Percentiles rank a stretch among this genome's conserved stretches.
Conservation (phyloP, 37 sponge, comb jelly and placozoan species). For the Chondrosia reniformis region DNA sequence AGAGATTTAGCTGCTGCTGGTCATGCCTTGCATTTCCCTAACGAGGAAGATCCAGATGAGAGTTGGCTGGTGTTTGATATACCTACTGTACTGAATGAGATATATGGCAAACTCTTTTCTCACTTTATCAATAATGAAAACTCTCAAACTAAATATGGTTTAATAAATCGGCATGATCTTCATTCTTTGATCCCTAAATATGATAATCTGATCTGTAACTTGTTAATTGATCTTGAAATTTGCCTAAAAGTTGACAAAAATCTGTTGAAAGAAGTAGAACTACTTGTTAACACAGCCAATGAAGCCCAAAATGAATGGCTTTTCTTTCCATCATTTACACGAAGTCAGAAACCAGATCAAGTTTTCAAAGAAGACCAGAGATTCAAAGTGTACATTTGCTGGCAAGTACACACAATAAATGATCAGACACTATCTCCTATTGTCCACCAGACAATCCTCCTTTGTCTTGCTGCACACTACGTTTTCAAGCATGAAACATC, state of each 20-base stretch:
- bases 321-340: neutral
- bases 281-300: neutral
- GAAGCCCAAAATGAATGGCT: neutral
- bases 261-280: neutral
- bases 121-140: neutral
- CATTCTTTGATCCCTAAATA: neutral
- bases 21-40: neutral
- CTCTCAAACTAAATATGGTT: too few relatives aligned
- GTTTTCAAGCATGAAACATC: neutral
- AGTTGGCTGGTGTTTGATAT: neutral
- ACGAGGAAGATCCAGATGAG: neutral
- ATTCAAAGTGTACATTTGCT: neutral
- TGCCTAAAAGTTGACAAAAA: neutral
- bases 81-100: neutral
- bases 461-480: slow-evolving; percentile 3
- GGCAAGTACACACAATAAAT: neutral
- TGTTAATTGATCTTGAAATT: neutral
- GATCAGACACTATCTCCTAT: neutral
- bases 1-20: neutral
- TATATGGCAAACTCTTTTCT: neutral
- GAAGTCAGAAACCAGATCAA: neutral
- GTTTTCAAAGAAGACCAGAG: neutral
- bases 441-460: slow-evolving; percentile 5
- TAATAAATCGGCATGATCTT: neutral
- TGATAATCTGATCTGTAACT: neutral